Base-by-base conservation (phyloP, 2,888 invertebrate genomes). In the Eupithecia dodoneata region DNA sequence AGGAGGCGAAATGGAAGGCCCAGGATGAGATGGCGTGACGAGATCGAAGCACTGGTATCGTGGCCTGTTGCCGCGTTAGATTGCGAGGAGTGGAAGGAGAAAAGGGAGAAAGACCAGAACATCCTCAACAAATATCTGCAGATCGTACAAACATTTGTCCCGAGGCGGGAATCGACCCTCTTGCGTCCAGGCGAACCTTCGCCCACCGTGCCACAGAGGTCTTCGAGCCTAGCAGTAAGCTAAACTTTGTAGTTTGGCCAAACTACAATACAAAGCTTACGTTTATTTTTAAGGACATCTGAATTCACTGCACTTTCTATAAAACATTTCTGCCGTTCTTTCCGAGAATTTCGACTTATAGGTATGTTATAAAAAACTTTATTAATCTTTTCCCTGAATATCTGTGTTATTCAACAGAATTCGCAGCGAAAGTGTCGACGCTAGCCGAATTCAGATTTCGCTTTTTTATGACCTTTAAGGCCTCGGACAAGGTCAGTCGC, bases 381-480 rank as follows among this genome's bases (percentile, higher is more conserved):
- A 10, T 59, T 18, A 18, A 30, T 59, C 30, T 18, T 63, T 63
- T 63, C 63, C 30, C 10, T 63, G 10, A 30, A 30, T 30, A 10
- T 63, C 0, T 63, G 9, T 63, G 63, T 30, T 63, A 63, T 63
- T 10, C 63, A 59, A 59, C 59, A 63, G 63, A 63, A 13, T 79
- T 79, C 78, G 73, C 75, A 84, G 89, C 86, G 90, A 90, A 91
- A 91, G 90, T 89, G 87, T 82, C 83, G 88, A 86, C 87, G 85
- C 70, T 49, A 66, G 44, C 65, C 74, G 75, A 75, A 71, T 66
- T 76, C 83, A 84, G 86, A 86, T 87, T 88, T 89, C 87, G 86
- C 84, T 87, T 89, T 86, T 89, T 86, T 87, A 82, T 85, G 83
- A 86, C 86, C 87, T 87, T 86, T 85, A 87, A 85, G 63, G 15